Conservation (phyloP, 2,113 vertebrate species). For the Aptenodytes patagonicus region DNA sequence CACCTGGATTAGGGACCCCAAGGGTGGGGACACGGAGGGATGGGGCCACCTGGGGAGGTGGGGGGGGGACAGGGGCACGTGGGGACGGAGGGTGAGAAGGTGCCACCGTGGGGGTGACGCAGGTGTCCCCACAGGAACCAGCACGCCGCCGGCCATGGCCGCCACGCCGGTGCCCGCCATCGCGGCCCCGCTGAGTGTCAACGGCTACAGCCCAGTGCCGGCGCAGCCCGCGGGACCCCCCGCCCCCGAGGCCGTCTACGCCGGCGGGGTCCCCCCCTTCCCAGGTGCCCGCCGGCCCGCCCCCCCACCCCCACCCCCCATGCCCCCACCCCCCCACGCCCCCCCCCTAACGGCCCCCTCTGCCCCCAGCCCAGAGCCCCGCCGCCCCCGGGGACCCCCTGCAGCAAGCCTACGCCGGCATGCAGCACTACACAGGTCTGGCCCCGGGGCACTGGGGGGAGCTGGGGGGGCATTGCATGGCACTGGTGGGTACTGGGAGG, state of each 20-base stretch:
- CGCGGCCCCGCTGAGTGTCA: constrained; percentile 76
- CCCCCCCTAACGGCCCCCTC: background rate
- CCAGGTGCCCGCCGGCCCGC: background rate
- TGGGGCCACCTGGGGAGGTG: background rate
- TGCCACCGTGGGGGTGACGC: background rate
- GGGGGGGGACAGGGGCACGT: background rate
- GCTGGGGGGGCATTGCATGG: background rate
- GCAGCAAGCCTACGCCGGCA: constrained; percentile 90
- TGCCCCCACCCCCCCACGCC: too few relatives aligned
- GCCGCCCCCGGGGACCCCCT: constrained; percentile 85
- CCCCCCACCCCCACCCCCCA: background rate
- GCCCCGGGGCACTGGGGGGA: background rate
- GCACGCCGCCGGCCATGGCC: constrained; percentile 80
- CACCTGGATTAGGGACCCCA: too few relatives aligned
- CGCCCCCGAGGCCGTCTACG: constrained; percentile 83
- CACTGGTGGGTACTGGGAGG: too few relatives aligned
- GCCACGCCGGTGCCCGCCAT: constrained; percentile 79
- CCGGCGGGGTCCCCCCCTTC: constrained; percentile 82
- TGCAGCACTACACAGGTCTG: constrained; percentile 92
- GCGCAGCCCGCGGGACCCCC: constrained; percentile 82
- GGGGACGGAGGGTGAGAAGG: background rate
- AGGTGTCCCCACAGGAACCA: constrained; percentile 70
- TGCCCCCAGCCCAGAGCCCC: constrained; percentile 85
- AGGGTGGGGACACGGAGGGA: background rate
- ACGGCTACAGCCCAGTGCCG: constrained; percentile 75